Evolutionary conservation across 1,140 invertebrate genomes (phyloP), one percentile per base, ranked within the genome.

Genomic region (Solen grandis): DNA sequence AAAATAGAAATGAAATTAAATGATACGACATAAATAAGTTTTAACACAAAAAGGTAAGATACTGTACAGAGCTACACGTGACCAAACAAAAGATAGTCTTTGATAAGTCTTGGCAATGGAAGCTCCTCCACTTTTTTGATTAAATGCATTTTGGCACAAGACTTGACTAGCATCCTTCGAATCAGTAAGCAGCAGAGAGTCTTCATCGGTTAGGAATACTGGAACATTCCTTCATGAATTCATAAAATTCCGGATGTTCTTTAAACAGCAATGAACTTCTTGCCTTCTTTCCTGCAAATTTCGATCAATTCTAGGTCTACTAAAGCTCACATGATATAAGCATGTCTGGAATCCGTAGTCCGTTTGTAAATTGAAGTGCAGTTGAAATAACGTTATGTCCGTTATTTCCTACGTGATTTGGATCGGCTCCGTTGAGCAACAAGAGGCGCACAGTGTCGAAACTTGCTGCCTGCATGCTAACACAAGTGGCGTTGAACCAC

Each of bases 351-450:
- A 88, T 84, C 16, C 55, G 46, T 38, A 63, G 60, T 55, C 85
- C 84, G 3, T 33, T 69, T 46, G 84, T 85, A 14, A 46, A 82
- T 55, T 88, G 86, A 22, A 89, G 78, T 5, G 85, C 82, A 0
- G 84, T 86, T 1, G 87, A 88, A 35, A 89, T 63, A 19, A 86
- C 86, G 16, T 84, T 88, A 73, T 88, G 87, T 10, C 84, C 86
- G 63, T 88, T 87, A 63, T 84, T 76, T 38, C 85, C 87, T 29
- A 83, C 63, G 72, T 87, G 86, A 75, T 87, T 89, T 29, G 87
- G 87, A 62, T 89, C 81, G 5, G 88, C 88, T n/a, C 88, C 88
- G 76, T 89, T 88, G 22, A 88, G 68, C 5, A 89, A 38, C 22
- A 89, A 68, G 10, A 88, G 68, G 29, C 84, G 69, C 3, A 83